Percentiles rank a stretch among this genome's conserved stretches.
Conservation (phyloP, 2,888 invertebrate species). For the Sympetrum striolatum region DNA sequence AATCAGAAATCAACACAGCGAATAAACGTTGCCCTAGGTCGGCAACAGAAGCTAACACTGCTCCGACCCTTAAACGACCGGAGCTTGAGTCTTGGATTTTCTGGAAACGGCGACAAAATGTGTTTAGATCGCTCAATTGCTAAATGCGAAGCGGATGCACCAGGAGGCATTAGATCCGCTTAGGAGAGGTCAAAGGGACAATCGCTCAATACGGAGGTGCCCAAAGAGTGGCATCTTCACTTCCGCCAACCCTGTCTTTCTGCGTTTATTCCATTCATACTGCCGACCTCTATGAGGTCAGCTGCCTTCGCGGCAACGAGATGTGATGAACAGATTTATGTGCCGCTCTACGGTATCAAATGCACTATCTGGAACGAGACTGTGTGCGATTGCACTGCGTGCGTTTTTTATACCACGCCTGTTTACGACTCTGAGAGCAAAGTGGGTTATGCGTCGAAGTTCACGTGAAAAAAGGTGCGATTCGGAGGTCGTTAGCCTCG, state of each 20-base stretch:
- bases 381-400: too few relatives aligned
- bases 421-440: too few relatives aligned
- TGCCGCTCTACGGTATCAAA: too few relatives aligned
- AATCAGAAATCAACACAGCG: too few relatives aligned
- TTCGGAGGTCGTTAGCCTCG: too few relatives aligned
- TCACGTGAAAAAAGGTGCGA: too few relatives aligned
- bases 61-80: too few relatives aligned
- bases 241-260: not conserved
- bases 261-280: not conserved
- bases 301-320: not conserved
- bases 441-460: too few relatives aligned
- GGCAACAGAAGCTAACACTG: too few relatives aligned
- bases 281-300: not conserved
- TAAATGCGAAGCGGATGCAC: not conserved
- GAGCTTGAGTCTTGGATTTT: not conserved
- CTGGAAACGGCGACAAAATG: not conserved
- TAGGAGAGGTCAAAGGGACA: not conserved
- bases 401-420: too few relatives aligned
- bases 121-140: not conserved
- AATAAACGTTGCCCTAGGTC: too few relatives aligned
- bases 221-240: not conserved
- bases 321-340: not conserved
- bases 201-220: not conserved
- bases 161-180: not conserved
- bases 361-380: too few relatives aligned